Percentiles rank a stretch among this genome's conserved stretches.
Conservation (phyloP, 2,113 vertebrate genomes). For the Pomatostomus ruficeps region DNA sequence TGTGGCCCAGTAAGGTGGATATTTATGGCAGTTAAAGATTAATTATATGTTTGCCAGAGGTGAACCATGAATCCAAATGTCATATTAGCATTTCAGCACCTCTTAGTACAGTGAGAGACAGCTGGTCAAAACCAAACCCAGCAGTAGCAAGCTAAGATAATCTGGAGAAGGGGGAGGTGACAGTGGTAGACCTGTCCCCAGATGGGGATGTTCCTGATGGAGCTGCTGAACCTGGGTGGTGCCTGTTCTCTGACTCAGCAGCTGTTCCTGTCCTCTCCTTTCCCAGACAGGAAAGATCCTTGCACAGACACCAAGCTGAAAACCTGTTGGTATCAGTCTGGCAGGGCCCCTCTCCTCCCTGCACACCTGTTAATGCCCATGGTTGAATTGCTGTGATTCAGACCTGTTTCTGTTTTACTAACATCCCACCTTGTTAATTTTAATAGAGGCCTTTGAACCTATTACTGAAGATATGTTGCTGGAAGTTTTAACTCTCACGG, state of each 20-base stretch:
- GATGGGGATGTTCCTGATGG: accelerated
- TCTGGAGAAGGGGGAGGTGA: neutral
- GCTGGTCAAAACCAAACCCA: neutral
- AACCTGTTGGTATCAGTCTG: neutral
- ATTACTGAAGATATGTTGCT: neutral
- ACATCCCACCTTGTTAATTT: constrained; percentile 2
- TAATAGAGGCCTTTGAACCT: constrained; percentile 7
- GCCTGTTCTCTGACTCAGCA: neutral
- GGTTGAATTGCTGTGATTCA: neutral
- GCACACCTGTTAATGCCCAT: accelerated
- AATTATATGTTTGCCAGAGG: neutral
- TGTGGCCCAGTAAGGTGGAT: neutral
- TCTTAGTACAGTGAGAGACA: neutral
- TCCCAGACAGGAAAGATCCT: neutral
- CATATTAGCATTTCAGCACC: neutral
- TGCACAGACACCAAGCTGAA: neutral
- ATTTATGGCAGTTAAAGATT: neutral
- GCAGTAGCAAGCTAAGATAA: neutral
- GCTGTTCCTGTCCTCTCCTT: neutral
- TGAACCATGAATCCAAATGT: neutral
- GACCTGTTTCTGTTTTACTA: neutral
- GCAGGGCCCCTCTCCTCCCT: neutral
- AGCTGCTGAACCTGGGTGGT: neutral
- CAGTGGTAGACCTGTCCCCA: neutral
- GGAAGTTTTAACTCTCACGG: neutral